These are phyloP conservation scores for Crambe crambe DNA, from an alignment of 37 sponge, comb jelly and placozoan genomes.

Conservation along the genomic window DNA sequence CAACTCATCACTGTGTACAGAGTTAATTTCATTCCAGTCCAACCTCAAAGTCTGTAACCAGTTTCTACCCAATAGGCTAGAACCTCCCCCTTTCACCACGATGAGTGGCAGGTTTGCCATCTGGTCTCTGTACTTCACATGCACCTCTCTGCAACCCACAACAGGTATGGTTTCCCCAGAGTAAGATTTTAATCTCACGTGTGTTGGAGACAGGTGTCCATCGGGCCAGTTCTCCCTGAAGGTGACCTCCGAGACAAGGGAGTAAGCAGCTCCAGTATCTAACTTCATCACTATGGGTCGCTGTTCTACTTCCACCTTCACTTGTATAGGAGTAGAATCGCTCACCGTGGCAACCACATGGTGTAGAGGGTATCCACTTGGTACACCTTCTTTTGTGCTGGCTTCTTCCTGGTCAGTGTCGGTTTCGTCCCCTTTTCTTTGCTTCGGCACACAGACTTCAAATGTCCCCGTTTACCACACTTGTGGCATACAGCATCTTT, in stretches of 20 bases:
- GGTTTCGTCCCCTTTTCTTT: too few relatives aligned
- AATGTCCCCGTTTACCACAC: constrained; percentile 54
- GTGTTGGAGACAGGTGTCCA: not conserved
- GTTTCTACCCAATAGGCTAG: constrained; percentile 45
- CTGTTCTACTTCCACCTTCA: not conserved
- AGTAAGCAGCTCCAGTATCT: constrained; percentile 23
- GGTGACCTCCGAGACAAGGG: constrained; percentile 24
- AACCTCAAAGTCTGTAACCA: constrained; percentile 28
- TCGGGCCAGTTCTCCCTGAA: not conserved
- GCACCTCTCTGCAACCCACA: not conserved
- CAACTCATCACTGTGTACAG: not conserved
- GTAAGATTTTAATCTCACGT: constrained; percentile 6
- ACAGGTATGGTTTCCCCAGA: constrained; percentile 30
- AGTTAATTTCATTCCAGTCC: constrained; percentile 21
- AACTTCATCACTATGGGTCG: not conserved
- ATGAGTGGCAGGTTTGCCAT: constrained; percentile 1
- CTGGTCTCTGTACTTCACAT: constrained; percentile 8
- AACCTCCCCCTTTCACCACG: constrained; percentile 36
- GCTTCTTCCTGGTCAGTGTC: too few relatives aligned
- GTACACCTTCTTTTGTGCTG: not conserved
- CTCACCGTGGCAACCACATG: too few relatives aligned
- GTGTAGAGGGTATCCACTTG: too few relatives aligned
- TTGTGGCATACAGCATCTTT: constrained; percentile 27
- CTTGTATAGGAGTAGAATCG: too few relatives aligned
- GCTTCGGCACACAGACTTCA: constrained; percentile 20